A percentile compares a stretch with the other conserved stretches of the same genome.
Evolutionary conservation across 2,888 invertebrate genomes (phyloP).

Genomic region (Dasypolia templi): DNA sequence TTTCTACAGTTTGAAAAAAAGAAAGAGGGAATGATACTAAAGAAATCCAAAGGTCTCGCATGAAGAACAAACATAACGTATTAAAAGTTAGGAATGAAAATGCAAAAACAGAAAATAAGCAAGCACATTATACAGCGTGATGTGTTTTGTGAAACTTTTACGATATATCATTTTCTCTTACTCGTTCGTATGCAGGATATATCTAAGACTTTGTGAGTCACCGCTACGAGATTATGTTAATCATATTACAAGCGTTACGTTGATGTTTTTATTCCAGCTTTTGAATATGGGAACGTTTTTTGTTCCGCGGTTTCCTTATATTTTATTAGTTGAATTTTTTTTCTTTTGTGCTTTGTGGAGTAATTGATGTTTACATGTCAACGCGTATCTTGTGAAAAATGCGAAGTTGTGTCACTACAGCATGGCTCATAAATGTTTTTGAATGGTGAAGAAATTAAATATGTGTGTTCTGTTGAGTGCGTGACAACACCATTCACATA

Average conservation of each 20-base stretch:
- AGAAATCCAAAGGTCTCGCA: conserved; percentile 40
- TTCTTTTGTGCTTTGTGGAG: conserved; percentile 17
- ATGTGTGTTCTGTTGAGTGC: not conserved
- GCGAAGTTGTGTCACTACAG: not conserved
- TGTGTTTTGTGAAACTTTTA: conserved; percentile 67
- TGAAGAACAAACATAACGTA: conserved; percentile 55
- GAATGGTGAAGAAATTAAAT: not conserved
- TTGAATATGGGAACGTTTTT: conserved; percentile 52
- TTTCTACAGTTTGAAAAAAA: conserved; percentile 28
- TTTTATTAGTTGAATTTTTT: conserved; percentile 40
- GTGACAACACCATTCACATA: not conserved
- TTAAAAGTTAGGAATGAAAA: conserved; percentile 65
- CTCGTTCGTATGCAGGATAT: conserved; percentile 52
- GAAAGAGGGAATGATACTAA: conserved; percentile 33
- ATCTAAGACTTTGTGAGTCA: conserved; percentile 61
- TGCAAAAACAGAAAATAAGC: conserved; percentile 67
- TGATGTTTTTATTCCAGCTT: conserved; percentile 62
- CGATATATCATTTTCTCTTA: conserved; percentile 66
- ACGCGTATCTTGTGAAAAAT: conserved; percentile 6
- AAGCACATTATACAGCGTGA: conserved; percentile 63
- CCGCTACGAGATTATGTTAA: conserved; percentile 66
- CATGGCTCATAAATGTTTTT: not conserved
- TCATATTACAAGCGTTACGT: conserved; percentile 58
- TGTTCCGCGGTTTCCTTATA: conserved; percentile 14
- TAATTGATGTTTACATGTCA: conserved; percentile 18